Evolutionary conservation across 1,140 invertebrate species (phyloP).

Genomic region (Magallana ariakensis): DNA sequence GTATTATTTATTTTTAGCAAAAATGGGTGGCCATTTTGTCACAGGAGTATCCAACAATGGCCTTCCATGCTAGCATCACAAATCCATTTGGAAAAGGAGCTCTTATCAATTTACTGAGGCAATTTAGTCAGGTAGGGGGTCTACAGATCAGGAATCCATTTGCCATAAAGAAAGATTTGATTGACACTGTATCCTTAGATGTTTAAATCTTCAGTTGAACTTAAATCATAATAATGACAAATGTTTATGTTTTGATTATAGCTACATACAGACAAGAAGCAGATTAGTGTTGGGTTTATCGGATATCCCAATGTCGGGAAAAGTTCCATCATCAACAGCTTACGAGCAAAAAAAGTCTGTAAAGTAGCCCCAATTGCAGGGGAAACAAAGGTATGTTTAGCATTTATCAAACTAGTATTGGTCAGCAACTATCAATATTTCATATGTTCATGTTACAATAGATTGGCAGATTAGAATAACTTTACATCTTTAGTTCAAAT

Average conservation of each 20-base stretch:
- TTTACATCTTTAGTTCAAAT: too few species aligned
- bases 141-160: too few species aligned
- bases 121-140: conserved; percentile 90
- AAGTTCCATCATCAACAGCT: conserved; percentile 98
- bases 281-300: conserved; percentile 99
- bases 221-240: too few species aligned
- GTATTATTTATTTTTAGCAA: conserved; percentile 77
- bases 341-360: conserved; percentile 86
- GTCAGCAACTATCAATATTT: too few species aligned
- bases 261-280: conserved; percentile 95
- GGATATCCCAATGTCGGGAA: conserved; percentile 99
- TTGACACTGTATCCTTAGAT: neutral
- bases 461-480: too few species aligned
- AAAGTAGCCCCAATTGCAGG: conserved; percentile 99
- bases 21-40: conserved; percentile 96
- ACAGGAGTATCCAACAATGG: conserved; percentile 97
- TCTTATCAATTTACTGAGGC: conserved; percentile 96
- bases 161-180: too few species aligned
- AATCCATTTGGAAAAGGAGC: conserved; percentile 99
- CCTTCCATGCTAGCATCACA: conserved; percentile 98
- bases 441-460: too few species aligned
- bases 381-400: conserved; percentile 90
- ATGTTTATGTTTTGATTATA: conserved; percentile 53
- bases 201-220: too few species aligned
- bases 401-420: neutral